Conservation (phyloP, 2,113 vertebrate species). For the Oxyura jamaicensis region DNA sequence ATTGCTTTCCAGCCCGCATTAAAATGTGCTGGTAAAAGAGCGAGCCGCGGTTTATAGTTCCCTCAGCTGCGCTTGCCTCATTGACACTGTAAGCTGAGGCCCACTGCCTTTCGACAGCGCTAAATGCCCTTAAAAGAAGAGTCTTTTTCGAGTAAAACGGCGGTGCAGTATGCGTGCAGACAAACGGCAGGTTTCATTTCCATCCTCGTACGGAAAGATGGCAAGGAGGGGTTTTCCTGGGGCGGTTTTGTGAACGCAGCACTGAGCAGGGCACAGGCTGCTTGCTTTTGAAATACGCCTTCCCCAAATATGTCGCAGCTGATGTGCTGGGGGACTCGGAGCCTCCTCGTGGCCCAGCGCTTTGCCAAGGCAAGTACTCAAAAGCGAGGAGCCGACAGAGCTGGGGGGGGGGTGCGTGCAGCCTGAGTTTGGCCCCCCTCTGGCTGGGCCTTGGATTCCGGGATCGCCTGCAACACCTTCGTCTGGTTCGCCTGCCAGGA, state of each 20-base stretch:
- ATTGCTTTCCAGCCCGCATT: not conserved
- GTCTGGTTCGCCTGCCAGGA: fast-evolving
- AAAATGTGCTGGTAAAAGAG: not conserved
- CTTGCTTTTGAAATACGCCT: not conserved
- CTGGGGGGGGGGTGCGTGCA: not conserved
- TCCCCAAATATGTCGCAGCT: not conserved
- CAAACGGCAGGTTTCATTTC: not conserved
- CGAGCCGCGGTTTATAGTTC: not conserved
- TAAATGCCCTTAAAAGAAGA: slow-evolving; percentile 24
- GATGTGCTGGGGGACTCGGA: fast-evolving
- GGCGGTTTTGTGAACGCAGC: not conserved
- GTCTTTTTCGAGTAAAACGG: not conserved
- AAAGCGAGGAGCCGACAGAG: not conserved
- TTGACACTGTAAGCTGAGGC: not conserved
- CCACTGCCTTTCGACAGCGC: not conserved
- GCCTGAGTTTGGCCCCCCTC: not conserved
- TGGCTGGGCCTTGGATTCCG: not conserved
- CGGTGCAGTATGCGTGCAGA: not conserved
- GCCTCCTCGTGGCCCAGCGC: fast-evolving
- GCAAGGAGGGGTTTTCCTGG: not conserved
- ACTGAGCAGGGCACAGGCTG: not conserved
- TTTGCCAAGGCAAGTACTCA: not conserved
- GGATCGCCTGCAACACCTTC: fast-evolving
- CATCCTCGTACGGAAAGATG: not conserved
- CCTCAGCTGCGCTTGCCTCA: slow-evolving; percentile 43